phyloP scores from a whole-genome alignment of 2,888 invertebrate species.

The Bedellia somnulentella region DNA sequence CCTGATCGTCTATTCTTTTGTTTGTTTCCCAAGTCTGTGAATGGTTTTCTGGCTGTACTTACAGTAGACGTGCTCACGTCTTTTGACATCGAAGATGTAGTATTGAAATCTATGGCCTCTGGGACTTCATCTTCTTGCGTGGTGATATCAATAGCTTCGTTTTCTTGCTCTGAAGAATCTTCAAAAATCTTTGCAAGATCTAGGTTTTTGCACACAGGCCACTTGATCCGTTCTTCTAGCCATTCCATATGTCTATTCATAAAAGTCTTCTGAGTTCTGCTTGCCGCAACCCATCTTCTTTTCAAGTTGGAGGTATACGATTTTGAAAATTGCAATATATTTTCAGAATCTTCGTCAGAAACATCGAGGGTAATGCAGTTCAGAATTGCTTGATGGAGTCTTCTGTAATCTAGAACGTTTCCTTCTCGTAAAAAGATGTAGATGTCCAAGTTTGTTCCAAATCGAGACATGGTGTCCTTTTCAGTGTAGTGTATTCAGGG shows the following conservation, averaged over 20 bases:
- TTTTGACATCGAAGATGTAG: neutral
- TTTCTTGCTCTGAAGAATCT: no score
- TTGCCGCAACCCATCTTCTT: neutral
- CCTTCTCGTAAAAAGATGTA: conserved; percentile 1
- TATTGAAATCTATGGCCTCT: neutral
- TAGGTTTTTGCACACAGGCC: no score
- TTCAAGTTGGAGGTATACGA: neutral
- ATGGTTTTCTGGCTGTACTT: neutral
- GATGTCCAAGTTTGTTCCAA: neutral
- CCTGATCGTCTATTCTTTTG: conserved; percentile 1
- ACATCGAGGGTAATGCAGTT: neutral
- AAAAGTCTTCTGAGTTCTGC: conserved; percentile 1
- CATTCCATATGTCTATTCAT: conserved; percentile 1
- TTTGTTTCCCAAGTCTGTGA: neutral
- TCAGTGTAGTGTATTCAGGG: no score
- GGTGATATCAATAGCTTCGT: neutral
- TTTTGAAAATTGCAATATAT: no score
- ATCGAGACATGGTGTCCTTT: no score
- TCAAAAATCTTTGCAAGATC: no score
- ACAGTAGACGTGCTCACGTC: neutral
- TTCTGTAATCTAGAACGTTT: neutral
- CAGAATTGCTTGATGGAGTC: conserved; percentile 1
- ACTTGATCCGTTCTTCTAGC: neutral
- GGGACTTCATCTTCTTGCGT: neutral
- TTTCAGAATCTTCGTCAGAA: neutral